phyloP scores from a whole-genome alignment of 2,888 invertebrate genomes.

The Pterostichus niger region DNA sequence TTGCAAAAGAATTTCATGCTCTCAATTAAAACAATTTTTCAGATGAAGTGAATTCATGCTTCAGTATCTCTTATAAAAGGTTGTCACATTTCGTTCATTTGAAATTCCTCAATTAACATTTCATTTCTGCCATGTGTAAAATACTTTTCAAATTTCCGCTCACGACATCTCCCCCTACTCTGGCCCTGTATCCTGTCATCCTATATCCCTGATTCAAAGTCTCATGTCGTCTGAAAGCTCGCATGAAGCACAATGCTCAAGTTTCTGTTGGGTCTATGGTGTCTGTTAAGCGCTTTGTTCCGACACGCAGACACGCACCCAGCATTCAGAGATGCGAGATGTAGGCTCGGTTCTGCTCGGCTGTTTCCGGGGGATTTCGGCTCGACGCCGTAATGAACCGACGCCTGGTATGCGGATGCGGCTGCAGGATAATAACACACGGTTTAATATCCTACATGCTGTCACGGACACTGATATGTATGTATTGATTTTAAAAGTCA shows the following conservation, averaged over 20 bases:
- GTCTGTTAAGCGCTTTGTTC: constrained; percentile 29
- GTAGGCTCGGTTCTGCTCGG: neutral
- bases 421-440: constrained; percentile 54
- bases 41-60: neutral
- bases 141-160: constrained; percentile 8
- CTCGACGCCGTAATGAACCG: constrained; percentile 22
- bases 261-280: neutral
- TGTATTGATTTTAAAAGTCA: constrained; percentile 55
- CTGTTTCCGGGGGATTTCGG: neutral
- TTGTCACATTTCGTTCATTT: constrained; percentile 7
- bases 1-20: constrained; percentile 9
- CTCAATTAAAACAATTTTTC: constrained; percentile 30
- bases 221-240: neutral
- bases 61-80: neutral
- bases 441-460: constrained; percentile 58
- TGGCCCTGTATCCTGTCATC: constrained; percentile 2
- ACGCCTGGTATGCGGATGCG: constrained; percentile 46
- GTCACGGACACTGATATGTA: constrained; percentile 51
- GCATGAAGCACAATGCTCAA: constrained; percentile 20
- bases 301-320: constrained; percentile 24
- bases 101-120: constrained; percentile 21
- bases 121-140: constrained; percentile 7
- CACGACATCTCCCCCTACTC: neutral
- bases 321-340: constrained; percentile 10
- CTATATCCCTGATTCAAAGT: constrained; percentile 2